These are phyloP conservation scores for Uromys caudimaculatus DNA, from an alignment of 2,797 vertebrate species.

Conservation along the genomic window DNA sequence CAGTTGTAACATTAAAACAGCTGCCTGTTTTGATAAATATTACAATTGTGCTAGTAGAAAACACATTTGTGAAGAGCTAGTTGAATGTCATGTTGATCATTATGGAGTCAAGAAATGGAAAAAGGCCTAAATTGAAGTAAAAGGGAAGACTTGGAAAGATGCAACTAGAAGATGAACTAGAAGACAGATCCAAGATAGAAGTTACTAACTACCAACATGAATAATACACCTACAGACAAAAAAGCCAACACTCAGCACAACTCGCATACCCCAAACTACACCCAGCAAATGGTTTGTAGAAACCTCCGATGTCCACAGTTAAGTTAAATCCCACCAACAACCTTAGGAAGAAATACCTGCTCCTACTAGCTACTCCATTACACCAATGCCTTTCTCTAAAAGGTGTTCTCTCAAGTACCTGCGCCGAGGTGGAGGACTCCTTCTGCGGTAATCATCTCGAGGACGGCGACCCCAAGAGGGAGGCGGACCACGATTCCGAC, in stretches of 20 bases:
- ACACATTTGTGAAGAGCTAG: slow-evolving; percentile 87
- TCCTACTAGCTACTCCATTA: slow-evolving; percentile 85
- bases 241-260: slow-evolving; percentile 89
- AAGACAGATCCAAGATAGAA: slow-evolving; percentile 87
- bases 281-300: slow-evolving; percentile 74
- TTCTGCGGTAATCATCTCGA: slow-evolving; percentile 94
- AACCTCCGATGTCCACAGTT: slow-evolving; percentile 80
- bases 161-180: slow-evolving; percentile 89
- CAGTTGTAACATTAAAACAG: slow-evolving; percentile 84
- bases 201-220: slow-evolving; percentile 88
- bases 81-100: slow-evolving; percentile 88
- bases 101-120: slow-evolving; percentile 89
- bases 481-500: slow-evolving; percentile 96
- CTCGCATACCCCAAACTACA: slow-evolving; percentile 83
- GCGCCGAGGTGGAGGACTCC: slow-evolving; percentile 95
- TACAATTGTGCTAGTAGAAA: slow-evolving; percentile 84
- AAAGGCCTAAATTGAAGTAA: slow-evolving; percentile 87
- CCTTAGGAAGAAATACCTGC: slow-evolving; percentile 86
- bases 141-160: slow-evolving; percentile 88
- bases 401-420: slow-evolving; percentile 89
- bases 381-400: slow-evolving; percentile 80
- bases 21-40: slow-evolving; percentile 83
- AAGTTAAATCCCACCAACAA: slow-evolving; percentile 86
- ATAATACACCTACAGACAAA: slow-evolving; percentile 87
- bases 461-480: slow-evolving; percentile 96